Evolutionary conservation across 1,140 invertebrate species (phyloP).

Genomic region (Acyrthosiphon pisum): DNA sequence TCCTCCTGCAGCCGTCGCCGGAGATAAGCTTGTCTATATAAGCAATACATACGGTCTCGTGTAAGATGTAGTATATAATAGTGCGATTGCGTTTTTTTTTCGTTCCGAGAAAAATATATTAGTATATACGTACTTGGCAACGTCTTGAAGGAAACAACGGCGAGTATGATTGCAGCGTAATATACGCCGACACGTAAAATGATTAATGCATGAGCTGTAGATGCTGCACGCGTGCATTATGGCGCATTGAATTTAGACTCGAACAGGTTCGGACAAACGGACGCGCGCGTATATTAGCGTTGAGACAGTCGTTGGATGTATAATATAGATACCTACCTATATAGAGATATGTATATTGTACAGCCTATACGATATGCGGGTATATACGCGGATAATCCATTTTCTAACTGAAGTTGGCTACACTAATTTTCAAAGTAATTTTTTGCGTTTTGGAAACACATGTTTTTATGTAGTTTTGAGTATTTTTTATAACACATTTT

Average conservation of each 20-base stretch:
- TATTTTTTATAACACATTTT: background rate
- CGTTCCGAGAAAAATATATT: conserved; percentile 27
- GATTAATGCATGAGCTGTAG: conserved; percentile 41
- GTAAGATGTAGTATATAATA: background rate
- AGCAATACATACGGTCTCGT: background rate
- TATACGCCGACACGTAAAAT: conserved; percentile 37
- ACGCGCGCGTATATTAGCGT: background rate
- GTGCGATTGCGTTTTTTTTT: conserved; percentile 7
- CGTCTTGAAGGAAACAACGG: background rate
- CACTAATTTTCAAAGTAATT: no score
- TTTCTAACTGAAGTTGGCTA: background rate
- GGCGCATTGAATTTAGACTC: background rate
- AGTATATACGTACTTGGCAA: conserved; percentile 7
- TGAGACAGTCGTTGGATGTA: background rate
- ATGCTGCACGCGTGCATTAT: background rate
- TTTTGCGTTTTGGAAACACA: background rate
- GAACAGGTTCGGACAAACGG: background rate
- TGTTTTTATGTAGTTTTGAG: background rate
- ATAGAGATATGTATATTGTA: background rate
- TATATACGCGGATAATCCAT: background rate
- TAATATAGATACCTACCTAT: background rate
- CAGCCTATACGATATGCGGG: no score
- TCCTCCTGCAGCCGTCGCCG: background rate
- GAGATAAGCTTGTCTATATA: background rate
- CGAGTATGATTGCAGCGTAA: no score